Conservation (phyloP, 1,140 invertebrate species). For the Cotesia glomerata region DNA sequence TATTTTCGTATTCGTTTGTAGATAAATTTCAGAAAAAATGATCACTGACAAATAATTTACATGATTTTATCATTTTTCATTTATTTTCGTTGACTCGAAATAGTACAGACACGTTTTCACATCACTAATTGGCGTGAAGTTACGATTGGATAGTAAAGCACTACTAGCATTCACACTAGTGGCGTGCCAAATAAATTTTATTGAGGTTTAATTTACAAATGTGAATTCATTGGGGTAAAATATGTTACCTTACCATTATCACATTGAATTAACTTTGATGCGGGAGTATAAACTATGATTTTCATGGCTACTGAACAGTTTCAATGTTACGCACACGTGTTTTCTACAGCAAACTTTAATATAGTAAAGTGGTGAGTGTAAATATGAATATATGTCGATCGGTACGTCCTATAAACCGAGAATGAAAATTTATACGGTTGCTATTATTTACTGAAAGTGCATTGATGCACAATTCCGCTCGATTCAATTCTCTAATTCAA, state of each 20-base stretch:
- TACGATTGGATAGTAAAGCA: too few relatives aligned
- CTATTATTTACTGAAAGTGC: slow-evolving; percentile 32
- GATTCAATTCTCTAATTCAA: slow-evolving; percentile 38
- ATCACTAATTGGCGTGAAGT: too few relatives aligned
- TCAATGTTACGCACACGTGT: neutral
- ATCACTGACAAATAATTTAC: too few relatives aligned
- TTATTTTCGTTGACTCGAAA: too few relatives aligned
- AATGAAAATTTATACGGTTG: slow-evolving; percentile 27
- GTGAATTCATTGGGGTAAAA: neutral
- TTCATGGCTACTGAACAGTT: neutral
- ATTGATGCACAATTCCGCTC: slow-evolving; percentile 36
- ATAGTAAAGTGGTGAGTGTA: neutral
- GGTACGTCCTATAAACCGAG: neutral
- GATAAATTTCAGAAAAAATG: too few relatives aligned
- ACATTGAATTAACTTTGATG: neutral
- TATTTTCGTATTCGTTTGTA: too few relatives aligned
- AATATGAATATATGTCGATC: neutral
- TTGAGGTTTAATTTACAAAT: slow-evolving; percentile 10
- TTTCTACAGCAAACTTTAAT: neutral
- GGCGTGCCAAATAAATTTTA: too few relatives aligned
- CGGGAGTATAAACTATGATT: neutral
- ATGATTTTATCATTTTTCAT: too few relatives aligned
- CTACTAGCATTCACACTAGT: neutral
- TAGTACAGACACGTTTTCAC: too few relatives aligned
- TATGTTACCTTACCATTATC: neutral